Evolutionary conservation across 2,888 invertebrate species (phyloP).

Genomic region (Cosmia trapezina): DNA sequence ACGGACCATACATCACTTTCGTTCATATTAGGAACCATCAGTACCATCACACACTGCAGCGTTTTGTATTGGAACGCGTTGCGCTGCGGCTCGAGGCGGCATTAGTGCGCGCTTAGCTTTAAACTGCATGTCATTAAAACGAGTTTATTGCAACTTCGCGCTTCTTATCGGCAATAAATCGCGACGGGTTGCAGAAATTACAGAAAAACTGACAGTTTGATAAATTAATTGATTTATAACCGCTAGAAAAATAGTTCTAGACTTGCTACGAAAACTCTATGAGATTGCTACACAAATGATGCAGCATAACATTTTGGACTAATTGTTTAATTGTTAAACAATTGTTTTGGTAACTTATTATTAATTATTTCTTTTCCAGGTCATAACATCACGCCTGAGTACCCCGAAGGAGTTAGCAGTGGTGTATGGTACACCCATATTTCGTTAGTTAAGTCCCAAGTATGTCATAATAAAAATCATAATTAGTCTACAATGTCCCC

Average conservation of each 20-base stretch:
- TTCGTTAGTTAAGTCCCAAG: background rate
- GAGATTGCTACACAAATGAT: conserved; percentile 23
- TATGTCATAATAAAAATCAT: background rate
- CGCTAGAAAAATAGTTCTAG: background rate
- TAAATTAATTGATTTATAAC: conserved; percentile 25
- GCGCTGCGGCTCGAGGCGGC: background rate
- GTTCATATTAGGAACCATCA: background rate
- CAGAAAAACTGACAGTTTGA: conserved; percentile 15
- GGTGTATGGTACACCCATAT: background rate
- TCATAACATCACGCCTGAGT: background rate
- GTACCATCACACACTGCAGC: background rate
- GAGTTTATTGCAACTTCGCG: conserved; percentile 46
- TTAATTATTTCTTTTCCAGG: background rate
- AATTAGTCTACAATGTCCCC: too few species aligned
- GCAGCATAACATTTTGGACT: background rate
- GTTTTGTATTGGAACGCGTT: background rate
- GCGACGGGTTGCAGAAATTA: conserved; percentile 20
- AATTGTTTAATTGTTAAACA: background rate
- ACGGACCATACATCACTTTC: background rate
- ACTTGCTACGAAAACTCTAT: conserved; percentile 10
- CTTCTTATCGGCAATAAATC: conserved; percentile 43
- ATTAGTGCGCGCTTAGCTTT: background rate
- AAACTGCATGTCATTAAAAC: conserved; percentile 16
- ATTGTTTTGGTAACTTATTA: background rate
- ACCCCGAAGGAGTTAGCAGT: too few species aligned